phyloP scores from a whole-genome alignment of 2,113 vertebrate genomes.

The Heterotis niloticus region DNA sequence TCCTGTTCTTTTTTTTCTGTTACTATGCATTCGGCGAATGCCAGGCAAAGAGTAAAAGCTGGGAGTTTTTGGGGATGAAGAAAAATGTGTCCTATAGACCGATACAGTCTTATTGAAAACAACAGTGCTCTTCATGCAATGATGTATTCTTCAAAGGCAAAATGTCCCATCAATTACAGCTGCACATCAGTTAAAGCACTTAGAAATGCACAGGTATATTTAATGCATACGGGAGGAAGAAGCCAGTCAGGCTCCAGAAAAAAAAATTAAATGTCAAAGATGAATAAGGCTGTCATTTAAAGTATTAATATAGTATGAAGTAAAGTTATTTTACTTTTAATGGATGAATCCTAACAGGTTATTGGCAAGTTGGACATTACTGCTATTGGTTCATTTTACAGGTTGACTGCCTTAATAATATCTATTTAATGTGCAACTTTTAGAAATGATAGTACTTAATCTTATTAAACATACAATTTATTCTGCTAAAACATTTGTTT shows the following conservation, averaged over 20 bases:
- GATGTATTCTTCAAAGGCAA: not conserved
- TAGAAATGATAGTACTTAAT: not conserved
- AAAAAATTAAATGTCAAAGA: not conserved
- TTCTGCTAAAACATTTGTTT: not conserved
- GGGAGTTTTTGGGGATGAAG: not conserved
- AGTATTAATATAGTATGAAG: not conserved
- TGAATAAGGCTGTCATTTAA: not conserved
- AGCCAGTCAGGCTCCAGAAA: not conserved
- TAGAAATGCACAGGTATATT: not conserved
- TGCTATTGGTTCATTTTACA: not conserved
- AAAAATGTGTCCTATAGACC: conserved; percentile 19
- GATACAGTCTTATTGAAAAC: not conserved
- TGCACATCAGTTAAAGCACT: not conserved
- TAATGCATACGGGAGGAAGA: not conserved
- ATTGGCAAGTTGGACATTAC: not conserved
- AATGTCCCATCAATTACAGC: not conserved
- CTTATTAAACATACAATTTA: not conserved
- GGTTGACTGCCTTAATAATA: not conserved
- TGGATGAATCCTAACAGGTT: not conserved
- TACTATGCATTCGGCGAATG: conserved; percentile 12
- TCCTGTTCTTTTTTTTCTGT: not conserved
- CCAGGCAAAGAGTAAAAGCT: not conserved
- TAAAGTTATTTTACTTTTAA: not conserved
- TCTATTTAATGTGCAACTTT: not conserved
- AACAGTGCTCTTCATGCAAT: not conserved